A percentile compares a stretch with the other conserved stretches of the same genome.
phyloP scores from a whole-genome alignment of 2,113 vertebrate species.

The Puntigrus tetrazona region DNA sequence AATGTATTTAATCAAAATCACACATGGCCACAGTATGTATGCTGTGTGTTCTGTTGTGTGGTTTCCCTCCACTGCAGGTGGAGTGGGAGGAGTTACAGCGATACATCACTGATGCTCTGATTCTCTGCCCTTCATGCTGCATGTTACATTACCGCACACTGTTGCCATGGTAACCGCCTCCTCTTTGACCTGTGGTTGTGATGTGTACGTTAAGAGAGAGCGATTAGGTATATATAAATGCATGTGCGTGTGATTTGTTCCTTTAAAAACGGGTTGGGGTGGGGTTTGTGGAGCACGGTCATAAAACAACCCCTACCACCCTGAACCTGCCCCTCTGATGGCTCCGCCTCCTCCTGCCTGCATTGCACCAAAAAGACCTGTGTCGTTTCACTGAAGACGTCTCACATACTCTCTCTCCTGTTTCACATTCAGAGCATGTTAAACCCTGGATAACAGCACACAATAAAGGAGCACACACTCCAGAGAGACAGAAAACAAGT shows the following conservation, averaged over 20 bases:
- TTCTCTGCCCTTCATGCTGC: background rate
- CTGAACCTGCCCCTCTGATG: background rate
- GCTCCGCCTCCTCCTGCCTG: slow-evolving; percentile 46
- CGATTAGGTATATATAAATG: background rate
- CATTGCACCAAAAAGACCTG: slow-evolving; percentile 57
- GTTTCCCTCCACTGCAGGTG: slow-evolving; percentile 12
- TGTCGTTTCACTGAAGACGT: slow-evolving; percentile 38
- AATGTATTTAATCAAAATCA: too few species aligned
- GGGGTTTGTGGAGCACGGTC: slow-evolving; percentile 1
- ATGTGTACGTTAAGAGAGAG: slow-evolving; percentile 2
- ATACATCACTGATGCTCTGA: slow-evolving; percentile 9
- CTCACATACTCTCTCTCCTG: slow-evolving; percentile 14
- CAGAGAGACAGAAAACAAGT: background rate
- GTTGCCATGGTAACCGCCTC: slow-evolving; percentile 36
- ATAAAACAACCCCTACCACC: slow-evolving; percentile 3
- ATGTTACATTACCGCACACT: background rate
- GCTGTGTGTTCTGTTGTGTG: background rate
- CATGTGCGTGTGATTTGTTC: slow-evolving; percentile 13
- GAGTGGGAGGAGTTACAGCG: slow-evolving; percentile 7
- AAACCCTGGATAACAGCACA: background rate
- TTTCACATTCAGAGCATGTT: slow-evolving; percentile 20
- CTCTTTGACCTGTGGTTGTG: slow-evolving; percentile 22
- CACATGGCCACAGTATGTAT: background rate
- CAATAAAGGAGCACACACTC: background rate
- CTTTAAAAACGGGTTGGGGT: background rate